These are phyloP conservation scores for Podiceps cristatus DNA, from an alignment of 2,113 vertebrate genomes.

Conservation along the genomic window DNA sequence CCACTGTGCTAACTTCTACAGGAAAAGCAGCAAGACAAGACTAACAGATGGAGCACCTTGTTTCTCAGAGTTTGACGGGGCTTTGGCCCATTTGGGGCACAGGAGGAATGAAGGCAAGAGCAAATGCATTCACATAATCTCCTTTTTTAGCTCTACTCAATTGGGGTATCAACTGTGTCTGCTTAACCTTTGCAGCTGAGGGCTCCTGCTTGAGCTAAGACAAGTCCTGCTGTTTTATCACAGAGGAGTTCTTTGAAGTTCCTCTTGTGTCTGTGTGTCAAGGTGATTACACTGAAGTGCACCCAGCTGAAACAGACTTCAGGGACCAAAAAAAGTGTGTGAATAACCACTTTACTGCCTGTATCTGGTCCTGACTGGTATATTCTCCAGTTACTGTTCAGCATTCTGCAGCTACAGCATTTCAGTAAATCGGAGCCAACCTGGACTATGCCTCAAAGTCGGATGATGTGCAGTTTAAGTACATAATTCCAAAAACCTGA, in stretches of 20 bases:
- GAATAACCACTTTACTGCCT: background rate
- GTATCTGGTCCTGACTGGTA: background rate
- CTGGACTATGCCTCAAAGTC: background rate
- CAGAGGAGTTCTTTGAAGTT: constrained; percentile 7
- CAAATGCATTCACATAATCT: background rate
- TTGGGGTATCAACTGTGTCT: background rate
- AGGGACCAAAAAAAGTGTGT: background rate
- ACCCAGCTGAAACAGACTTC: background rate
- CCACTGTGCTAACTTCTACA: background rate
- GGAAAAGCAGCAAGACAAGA: background rate
- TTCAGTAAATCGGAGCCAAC: background rate
- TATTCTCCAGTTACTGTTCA: background rate
- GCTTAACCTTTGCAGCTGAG: constrained; percentile 15
- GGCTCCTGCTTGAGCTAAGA: background rate
- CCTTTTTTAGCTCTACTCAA: background rate
- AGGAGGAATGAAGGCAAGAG: background rate
- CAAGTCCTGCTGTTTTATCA: background rate
- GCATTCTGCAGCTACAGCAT: background rate
- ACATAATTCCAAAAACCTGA: background rate
- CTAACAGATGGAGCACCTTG: background rate
- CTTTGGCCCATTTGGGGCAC: background rate
- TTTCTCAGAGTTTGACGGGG: background rate
- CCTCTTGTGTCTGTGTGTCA: background rate
- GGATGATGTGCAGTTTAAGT: background rate
- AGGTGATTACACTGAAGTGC: constrained; percentile 23